Evolutionary conservation across 2,888 invertebrate genomes (phyloP).

Genomic region (Ephialtes manifestator): DNA sequence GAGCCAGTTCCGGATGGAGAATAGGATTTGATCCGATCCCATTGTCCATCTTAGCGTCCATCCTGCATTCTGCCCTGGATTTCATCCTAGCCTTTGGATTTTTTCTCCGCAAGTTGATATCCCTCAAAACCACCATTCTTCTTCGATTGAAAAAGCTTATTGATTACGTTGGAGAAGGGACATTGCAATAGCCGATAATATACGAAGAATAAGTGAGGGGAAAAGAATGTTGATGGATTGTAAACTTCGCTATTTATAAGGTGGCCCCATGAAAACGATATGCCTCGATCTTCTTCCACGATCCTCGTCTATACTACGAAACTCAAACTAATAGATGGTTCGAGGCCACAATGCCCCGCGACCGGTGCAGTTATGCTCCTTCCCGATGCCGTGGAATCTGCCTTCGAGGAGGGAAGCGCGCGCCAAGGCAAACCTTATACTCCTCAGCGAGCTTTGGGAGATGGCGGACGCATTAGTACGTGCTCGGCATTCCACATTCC

Average conservation of each 20-base stretch:
- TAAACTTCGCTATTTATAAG: slow-evolving; percentile 52
- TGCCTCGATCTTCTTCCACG: slow-evolving; percentile 11
- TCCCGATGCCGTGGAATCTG: slow-evolving; percentile 59
- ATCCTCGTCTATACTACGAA: slow-evolving; percentile 42
- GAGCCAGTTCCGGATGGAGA: too few species aligned
- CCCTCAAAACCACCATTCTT: not conserved
- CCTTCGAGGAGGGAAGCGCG: slow-evolving; percentile 33
- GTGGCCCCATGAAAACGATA: slow-evolving; percentile 32
- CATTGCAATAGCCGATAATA: not conserved
- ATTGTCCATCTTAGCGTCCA: too few species aligned
- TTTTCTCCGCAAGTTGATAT: too few species aligned
- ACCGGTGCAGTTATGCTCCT: slow-evolving; percentile 47
- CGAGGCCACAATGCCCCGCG: slow-evolving; percentile 60
- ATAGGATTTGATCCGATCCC: too few species aligned
- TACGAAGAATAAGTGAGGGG: not conserved
- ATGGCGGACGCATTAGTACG: slow-evolving; percentile 75
- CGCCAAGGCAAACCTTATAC: slow-evolving; percentile 45
- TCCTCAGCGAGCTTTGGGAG: slow-evolving; percentile 33
- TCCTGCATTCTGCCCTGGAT: too few species aligned
- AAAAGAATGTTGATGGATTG: slow-evolving; percentile 54
- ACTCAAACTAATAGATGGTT: slow-evolving; percentile 66
- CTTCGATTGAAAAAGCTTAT: slow-evolving; percentile 12
- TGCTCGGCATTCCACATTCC: slow-evolving; percentile 78
- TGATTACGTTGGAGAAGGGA: slow-evolving; percentile 12
- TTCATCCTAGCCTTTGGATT: too few species aligned